Percentiles rank a stretch among this genome's conserved stretches.
Evolutionary conservation across 1,140 invertebrate genomes (phyloP).

Genomic region (Drosophila varians): DNA sequence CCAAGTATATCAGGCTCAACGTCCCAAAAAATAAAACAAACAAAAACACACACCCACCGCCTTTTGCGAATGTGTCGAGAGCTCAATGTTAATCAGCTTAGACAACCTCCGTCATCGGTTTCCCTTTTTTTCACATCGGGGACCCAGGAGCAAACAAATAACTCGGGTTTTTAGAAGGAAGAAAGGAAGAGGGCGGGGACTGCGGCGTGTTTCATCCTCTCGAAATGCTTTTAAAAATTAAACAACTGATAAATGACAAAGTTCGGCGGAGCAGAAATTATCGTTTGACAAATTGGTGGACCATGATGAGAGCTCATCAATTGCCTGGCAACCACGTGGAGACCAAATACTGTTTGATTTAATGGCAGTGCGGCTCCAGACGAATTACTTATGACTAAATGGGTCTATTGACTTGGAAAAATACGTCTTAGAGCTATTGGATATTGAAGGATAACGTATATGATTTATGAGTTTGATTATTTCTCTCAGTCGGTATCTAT

Average conservation of each 20-base stretch:
- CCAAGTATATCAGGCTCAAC: constrained; percentile 12
- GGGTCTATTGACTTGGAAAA: constrained; percentile 46
- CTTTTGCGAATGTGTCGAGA: constrained; percentile 28
- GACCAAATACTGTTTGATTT: constrained; percentile 3
- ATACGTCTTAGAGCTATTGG: constrained; percentile 14
- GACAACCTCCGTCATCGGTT: constrained; percentile 42
- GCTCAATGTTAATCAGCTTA: constrained; percentile 76
- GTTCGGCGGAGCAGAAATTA: constrained; percentile 69
- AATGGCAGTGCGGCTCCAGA: constrained; percentile 6
- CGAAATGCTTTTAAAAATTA: constrained; percentile 69
- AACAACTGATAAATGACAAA: constrained; percentile 74
- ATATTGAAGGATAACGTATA: background rate
- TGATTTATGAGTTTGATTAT: constrained; percentile 5
- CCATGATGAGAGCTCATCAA: constrained; percentile 56
- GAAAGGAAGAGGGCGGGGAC: background rate
- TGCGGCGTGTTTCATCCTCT: constrained; percentile 8
- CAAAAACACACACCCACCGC: constrained; percentile 39
- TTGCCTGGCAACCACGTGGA: constrained; percentile 47
- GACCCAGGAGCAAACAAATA: constrained; percentile 35
- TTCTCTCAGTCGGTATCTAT: background rate
- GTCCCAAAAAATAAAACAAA: constrained; percentile 23
- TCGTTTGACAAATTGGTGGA: constrained; percentile 67
- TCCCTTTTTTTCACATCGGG: constrained; percentile 21
- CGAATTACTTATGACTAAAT: constrained; percentile 50
- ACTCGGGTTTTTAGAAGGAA: background rate